phyloP scores from a whole-genome alignment of 2,113 vertebrate species.

The Sturnira hondurensis region DNA sequence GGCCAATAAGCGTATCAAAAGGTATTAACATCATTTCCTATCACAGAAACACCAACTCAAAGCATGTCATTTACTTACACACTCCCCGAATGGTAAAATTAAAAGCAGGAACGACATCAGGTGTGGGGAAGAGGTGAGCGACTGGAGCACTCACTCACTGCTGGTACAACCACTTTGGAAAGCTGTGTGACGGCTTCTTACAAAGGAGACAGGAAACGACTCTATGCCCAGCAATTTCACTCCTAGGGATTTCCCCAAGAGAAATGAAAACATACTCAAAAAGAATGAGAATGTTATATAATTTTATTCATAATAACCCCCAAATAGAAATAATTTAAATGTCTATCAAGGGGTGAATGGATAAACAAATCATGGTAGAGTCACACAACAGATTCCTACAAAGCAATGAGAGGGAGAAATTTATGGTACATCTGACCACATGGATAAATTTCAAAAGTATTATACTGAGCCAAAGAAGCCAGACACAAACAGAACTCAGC shows the following conservation, averaged over 20 bases:
- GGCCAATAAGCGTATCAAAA: too few relatives aligned
- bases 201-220: not conserved
- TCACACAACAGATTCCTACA: too few relatives aligned
- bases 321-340: too few relatives aligned
- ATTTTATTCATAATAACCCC: too few relatives aligned
- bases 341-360: too few relatives aligned
- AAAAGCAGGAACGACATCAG: not conserved
- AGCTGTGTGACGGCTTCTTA: not conserved
- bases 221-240: not conserved
- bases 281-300: too few relatives aligned
- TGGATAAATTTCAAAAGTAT: too few relatives aligned
- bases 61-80: not conserved
- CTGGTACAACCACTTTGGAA: not conserved
- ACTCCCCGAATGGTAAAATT: not conserved
- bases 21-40: not conserved
- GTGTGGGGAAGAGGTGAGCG: not conserved
- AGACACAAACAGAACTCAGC: not conserved
- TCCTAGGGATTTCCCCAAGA: not conserved
- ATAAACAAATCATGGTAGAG: too few relatives aligned
- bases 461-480: not conserved
- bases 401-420: too few relatives aligned
- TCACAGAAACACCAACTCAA: not conserved
- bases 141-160: not conserved
- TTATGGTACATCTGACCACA: too few relatives aligned
- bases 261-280: too few relatives aligned